A percentile compares a stretch with the other conserved stretches of the same genome.
phyloP scores from a whole-genome alignment of 2,797 vertebrate genomes.

The Dendrocincla tyrannina region DNA sequence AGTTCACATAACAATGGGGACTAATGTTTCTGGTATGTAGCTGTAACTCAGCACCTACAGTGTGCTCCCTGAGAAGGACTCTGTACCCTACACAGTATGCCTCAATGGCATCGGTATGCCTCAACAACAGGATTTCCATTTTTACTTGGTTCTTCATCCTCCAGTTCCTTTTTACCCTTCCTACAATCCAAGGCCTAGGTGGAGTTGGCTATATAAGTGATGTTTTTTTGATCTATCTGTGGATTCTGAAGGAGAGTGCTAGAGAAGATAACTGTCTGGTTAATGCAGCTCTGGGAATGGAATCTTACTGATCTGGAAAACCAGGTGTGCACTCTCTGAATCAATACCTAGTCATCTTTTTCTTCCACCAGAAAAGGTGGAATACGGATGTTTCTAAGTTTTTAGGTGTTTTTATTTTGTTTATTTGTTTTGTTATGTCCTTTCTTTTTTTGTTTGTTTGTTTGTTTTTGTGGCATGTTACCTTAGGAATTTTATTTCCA shows the following conservation, averaged over 20 bases:
- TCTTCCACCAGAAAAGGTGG: background rate
- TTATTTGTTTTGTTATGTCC: background rate
- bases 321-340: fast-evolving
- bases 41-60: background rate
- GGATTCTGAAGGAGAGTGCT: background rate
- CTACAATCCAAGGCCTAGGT: background rate
- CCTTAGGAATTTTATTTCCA: background rate
- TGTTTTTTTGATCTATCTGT: background rate
- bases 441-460: no score
- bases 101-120: background rate
- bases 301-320: background rate
- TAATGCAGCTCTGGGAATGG: background rate
- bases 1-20: background rate
- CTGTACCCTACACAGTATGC: background rate
- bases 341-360: background rate
- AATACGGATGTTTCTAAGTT: background rate
- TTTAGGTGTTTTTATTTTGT: background rate
- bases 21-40: background rate
- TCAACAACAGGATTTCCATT: background rate
- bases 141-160: background rate
- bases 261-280: background rate
- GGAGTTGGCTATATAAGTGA: background rate
- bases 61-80: background rate
- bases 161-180: background rate
- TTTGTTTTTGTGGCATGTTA: background rate